A percentile compares a stretch with the other conserved stretches of the same genome.
Conservation (phyloP, 2,797 vertebrate genomes). For the Myotis vivesi region DNA sequence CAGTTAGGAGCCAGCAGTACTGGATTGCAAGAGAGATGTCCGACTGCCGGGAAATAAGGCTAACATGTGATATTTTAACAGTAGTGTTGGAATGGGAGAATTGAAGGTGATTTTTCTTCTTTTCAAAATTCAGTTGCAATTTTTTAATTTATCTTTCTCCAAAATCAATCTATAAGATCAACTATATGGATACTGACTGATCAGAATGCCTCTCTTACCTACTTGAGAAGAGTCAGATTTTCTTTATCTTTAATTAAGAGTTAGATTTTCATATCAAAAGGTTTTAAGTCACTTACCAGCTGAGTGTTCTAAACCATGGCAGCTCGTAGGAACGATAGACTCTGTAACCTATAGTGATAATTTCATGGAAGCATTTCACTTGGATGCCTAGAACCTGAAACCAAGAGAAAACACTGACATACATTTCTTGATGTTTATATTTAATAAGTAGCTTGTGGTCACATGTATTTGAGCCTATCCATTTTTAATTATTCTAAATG, state of each 20-base stretch:
- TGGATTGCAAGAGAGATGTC: no score
- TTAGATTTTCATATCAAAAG: neutral
- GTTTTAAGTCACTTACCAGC: conserved; percentile 90
- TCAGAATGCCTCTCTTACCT: neutral
- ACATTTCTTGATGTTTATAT: neutral
- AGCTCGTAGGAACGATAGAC: conserved; percentile 97
- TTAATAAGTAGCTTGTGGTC: neutral
- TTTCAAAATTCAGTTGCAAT: neutral
- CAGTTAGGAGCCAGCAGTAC: no score
- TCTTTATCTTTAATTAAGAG: neutral
- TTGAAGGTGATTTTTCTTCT: conserved; percentile 17
- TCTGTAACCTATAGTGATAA: conserved; percentile 97
- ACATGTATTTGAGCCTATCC: neutral
- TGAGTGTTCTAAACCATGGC: conserved; percentile 97
- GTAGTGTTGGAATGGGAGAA: neutral
- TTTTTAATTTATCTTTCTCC: neutral
- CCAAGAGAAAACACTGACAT: conserved; percentile 51
- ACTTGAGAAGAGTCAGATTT: neutral
- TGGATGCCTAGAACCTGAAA: conserved; percentile 94
- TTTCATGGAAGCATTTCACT: conserved; percentile 98
- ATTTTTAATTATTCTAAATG: conserved; percentile 35
- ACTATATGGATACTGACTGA: neutral
- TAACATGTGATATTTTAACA: neutral
- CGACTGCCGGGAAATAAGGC: no score
- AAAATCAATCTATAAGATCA: neutral